A percentile compares a stretch with the other conserved stretches of the same genome.
Evolutionary conservation across 2,888 invertebrate genomes (phyloP).

Genomic region (Spialia ferax): DNA sequence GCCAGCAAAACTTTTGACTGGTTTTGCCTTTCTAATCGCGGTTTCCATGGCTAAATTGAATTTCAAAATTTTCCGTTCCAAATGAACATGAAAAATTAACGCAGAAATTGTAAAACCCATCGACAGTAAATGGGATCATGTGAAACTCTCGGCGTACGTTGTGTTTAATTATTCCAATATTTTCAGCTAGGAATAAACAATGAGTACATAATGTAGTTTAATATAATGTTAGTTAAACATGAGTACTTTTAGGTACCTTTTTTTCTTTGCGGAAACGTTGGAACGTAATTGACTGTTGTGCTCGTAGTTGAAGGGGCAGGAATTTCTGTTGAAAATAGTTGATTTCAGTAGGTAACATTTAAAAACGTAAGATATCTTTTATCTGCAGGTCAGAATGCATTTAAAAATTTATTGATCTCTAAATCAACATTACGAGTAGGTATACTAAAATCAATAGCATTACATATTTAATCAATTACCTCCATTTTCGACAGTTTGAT

Average conservation of each 20-base stretch:
- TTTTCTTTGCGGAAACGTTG: slow-evolving; percentile 87
- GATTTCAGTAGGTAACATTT: background rate
- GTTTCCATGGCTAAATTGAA: slow-evolving; percentile 67
- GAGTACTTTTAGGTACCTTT: no score
- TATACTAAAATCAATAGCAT: no score
- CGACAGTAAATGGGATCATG: slow-evolving; percentile 54
- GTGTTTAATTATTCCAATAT: slow-evolving; percentile 59
- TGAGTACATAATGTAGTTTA: background rate
- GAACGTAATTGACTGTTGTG: slow-evolving; percentile 84
- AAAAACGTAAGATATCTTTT: no score
- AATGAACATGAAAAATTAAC: slow-evolving; percentile 69
- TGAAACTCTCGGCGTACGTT: slow-evolving; percentile 50
- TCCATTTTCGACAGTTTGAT: background rate
- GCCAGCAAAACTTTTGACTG: slow-evolving; percentile 64
- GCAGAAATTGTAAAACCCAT: slow-evolving; percentile 52
- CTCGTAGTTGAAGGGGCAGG: slow-evolving; percentile 93
- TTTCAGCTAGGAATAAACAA: no score
- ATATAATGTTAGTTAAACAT: background rate
- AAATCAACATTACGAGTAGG: no score
- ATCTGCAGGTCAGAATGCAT: no score
- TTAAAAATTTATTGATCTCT: no score
- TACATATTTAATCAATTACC: no score
- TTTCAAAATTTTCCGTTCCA: slow-evolving; percentile 55
- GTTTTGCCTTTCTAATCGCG: slow-evolving; percentile 66
- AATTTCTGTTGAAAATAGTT: slow-evolving; percentile 88